Conservation (phyloP, 2,888 invertebrate species). For the Drosophila limbata region DNA sequence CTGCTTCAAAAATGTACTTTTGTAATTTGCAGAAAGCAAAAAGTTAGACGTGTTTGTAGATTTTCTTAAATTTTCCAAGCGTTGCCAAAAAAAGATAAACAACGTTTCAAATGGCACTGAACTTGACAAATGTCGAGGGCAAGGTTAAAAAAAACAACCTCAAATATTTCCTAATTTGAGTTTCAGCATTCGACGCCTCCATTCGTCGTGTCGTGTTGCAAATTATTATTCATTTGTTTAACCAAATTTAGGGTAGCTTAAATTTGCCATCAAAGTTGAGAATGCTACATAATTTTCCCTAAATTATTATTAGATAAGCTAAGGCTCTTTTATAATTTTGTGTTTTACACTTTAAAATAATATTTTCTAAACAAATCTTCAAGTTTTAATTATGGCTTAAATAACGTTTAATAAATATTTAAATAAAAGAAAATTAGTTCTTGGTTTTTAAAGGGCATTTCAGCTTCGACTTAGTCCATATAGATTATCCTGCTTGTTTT, state of each 20-base stretch:
- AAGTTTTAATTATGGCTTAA: too few relatives aligned
- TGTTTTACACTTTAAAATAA: too few relatives aligned
- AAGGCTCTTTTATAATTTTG: too few relatives aligned
- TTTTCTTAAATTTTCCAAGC: conserved; percentile 27
- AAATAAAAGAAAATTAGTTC: too few relatives aligned
- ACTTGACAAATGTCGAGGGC: conserved; percentile 58
- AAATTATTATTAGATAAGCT: too few relatives aligned
- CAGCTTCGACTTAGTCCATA: neutral
- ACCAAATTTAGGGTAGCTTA: neutral
- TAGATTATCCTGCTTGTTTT: conserved; percentile 16
- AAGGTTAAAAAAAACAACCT: conserved; percentile 57
- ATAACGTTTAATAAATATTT: too few relatives aligned
- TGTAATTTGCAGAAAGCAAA: conserved; percentile 47
- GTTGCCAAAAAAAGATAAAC: neutral
- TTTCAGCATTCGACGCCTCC: conserved; percentile 71
- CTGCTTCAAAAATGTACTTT: conserved; percentile 38
- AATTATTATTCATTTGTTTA: conserved; percentile 31
- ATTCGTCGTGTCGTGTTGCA: conserved; percentile 39
- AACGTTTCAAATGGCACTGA: conserved; percentile 41
- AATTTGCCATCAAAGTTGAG: neutral
- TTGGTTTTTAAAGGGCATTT: conserved; percentile 23
- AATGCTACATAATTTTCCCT: too few relatives aligned
- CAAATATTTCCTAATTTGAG: conserved; percentile 40
- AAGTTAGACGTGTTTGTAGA: conserved; percentile 29
- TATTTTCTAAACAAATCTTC: too few relatives aligned